phyloP scores from a whole-genome alignment of 1,140 invertebrate species.

The Periplaneta americana region DNA sequence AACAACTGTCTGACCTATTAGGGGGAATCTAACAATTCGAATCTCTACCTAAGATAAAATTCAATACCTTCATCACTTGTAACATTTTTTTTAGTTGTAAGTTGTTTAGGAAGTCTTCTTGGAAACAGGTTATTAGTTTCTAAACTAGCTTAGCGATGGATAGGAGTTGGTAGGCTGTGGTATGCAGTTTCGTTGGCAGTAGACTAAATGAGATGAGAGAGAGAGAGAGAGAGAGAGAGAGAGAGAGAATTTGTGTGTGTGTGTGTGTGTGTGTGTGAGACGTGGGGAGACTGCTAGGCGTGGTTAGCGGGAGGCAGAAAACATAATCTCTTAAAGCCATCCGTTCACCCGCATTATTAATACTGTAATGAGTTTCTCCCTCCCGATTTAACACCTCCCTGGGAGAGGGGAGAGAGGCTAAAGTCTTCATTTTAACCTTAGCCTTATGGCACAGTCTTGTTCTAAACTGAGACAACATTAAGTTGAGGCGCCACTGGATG shows the following conservation, averaged over 20 bases:
- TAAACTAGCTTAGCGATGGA: background rate
- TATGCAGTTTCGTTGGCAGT: background rate
- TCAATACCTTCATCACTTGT: too few relatives aligned
- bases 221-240: background rate
- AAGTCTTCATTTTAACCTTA: too few relatives aligned
- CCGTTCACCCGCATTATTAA: background rate
- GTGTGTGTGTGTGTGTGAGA: background rate
- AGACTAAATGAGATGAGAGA: background rate
- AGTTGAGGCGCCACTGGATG: too few relatives aligned
- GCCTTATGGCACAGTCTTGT: too few relatives aligned
- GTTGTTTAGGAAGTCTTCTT: too few relatives aligned
- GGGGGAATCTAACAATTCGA: too few relatives aligned
- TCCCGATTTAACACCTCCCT: background rate
- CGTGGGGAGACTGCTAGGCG: background rate
- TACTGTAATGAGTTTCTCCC: background rate
- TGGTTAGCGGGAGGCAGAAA: too few relatives aligned
- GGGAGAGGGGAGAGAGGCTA: background rate
- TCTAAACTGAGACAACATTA: too few relatives aligned
- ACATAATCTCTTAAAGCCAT: background rate
- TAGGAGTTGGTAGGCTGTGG: background rate
- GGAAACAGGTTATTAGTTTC: too few relatives aligned
- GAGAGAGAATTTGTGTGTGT: background rate
- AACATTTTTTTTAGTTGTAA: too few relatives aligned
- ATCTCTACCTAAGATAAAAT: too few relatives aligned
- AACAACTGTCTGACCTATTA: too few relatives aligned